Base-by-base conservation (phyloP, 1,140 invertebrate genomes). In the Ips typographus region DNA sequence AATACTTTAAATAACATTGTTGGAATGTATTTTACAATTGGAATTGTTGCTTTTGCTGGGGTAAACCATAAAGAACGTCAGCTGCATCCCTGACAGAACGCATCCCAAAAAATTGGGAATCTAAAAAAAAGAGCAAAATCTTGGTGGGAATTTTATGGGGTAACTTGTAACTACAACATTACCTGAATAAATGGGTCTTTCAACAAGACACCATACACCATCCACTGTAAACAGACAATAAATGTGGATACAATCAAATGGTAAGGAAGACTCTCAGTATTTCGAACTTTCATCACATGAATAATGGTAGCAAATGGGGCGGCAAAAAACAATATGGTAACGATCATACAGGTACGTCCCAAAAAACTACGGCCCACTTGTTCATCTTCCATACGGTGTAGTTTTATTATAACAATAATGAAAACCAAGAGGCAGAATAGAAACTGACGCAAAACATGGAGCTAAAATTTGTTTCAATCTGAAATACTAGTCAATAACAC, bases 321-420 rank as follows among this genome's bases (percentile, higher is more conserved):
- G 40, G 89, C 90, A 79, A 93, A 91, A 72, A 92, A 93, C 52
- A 91, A 73, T 52, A 94, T 84, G 6, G 91, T 92, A 3, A 93
- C 81, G 43, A 84, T 75, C 75, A 90, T 91, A 72, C 90, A 90
- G 39, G 90, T 77, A 8, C 90, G 65, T 52, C 81, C 80, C 43
- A 85, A 76, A 74, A 79, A 71, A 47, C 77, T 73, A 39, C 69
- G 70, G 6, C 68, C 71, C 37, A 64, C 47, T 57, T 68, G 61
- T 8, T 58, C 8, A 8, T 69, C 62, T 38, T 68, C 64, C 40
- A 56, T 60, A 37, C 72, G 60, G 53, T 75, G 70, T n/a, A 77
- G 65, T 67, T 71, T 74, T 4, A 77, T 53, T 43, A 77, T 47
- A 2, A 71, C 69, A 44, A 68, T 43, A 5, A 73, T 40, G 6